Evolutionary conservation across 1,140 invertebrate species (phyloP).

Genomic region (Anoplophora glabripennis): DNA sequence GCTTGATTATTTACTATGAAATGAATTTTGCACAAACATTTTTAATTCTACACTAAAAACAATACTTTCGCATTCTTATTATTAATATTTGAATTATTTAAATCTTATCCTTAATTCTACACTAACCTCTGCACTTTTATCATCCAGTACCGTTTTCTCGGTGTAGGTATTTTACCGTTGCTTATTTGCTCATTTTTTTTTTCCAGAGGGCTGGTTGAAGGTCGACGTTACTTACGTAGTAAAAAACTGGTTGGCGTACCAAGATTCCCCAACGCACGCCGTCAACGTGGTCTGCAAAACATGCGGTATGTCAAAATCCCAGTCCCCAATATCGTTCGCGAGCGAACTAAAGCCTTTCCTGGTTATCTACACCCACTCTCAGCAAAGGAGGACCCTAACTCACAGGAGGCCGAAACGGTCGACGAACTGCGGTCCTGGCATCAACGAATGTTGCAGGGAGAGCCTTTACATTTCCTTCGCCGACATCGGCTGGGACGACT

Average conservation of each 20-base stretch:
- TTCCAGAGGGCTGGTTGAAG: constrained; percentile 75
- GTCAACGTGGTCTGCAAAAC: constrained; percentile 74
- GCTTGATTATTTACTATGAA: too few species aligned
- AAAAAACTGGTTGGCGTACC: constrained; percentile 67
- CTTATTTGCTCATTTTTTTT: constrained; percentile 11
- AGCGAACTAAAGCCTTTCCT: constrained; percentile 68
- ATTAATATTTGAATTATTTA: too few species aligned
- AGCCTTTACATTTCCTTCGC: constrained; percentile 77
- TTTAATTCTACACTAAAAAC: too few species aligned
- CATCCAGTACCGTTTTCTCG: not conserved
- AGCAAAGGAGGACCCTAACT: constrained; percentile 46
- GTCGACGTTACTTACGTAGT: constrained; percentile 71
- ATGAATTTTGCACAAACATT: not conserved
- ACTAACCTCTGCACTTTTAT: too few species aligned
- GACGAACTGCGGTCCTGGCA: constrained; percentile 65
- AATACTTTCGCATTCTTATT: too few species aligned
- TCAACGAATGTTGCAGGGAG: constrained; percentile 79
- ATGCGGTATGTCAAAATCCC: constrained; percentile 62
- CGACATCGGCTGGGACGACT: constrained; percentile 83
- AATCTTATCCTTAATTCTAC: too few species aligned
- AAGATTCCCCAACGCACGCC: constrained; percentile 60
- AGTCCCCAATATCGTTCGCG: constrained; percentile 61
- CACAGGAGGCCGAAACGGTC: constrained; percentile 61
- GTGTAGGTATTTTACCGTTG: too few species aligned
- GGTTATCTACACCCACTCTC: constrained; percentile 66